phyloP scores from a whole-genome alignment of 2,888 invertebrate species.

The Cephus runcator region DNA sequence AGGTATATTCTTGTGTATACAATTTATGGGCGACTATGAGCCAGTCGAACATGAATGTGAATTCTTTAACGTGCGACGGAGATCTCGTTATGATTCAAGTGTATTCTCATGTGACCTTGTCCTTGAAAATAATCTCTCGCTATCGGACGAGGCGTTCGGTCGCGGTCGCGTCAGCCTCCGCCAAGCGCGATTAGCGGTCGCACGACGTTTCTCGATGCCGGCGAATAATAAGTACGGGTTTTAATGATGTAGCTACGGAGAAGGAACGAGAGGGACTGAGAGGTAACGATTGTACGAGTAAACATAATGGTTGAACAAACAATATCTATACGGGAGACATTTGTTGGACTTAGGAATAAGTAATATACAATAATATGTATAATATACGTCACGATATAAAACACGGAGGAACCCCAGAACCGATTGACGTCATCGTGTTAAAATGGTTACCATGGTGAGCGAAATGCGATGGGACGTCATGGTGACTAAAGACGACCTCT shows the following conservation, averaged over 20 bases:
- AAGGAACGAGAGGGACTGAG: background rate
- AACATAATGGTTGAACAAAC: background rate
- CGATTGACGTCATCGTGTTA: background rate
- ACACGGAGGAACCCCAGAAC: background rate
- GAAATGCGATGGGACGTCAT: background rate
- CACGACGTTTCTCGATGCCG: background rate
- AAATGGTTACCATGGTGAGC: background rate
- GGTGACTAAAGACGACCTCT: background rate
- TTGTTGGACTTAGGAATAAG: background rate
- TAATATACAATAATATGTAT: too few species aligned
- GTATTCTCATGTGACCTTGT: conserved; percentile 53
- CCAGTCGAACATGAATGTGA: background rate
- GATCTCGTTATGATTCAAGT: conserved; percentile 2
- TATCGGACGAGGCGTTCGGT: conserved; percentile 60
- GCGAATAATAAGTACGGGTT: background rate
- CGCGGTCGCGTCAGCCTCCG: conserved; percentile 18
- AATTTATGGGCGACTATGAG: conserved; percentile 32
- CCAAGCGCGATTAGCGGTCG: conserved; percentile 1
- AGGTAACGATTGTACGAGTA: background rate
- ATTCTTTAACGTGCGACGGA: background rate
- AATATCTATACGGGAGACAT: background rate
- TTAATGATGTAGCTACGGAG: background rate
- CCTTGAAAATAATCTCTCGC: conserved; percentile 64
- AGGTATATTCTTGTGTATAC: conserved; percentile 34
- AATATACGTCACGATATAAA: background rate